A percentile compares a stretch with the other conserved stretches of the same genome.
Conservation (phyloP, 1,140 invertebrate genomes). For the Drosophila aff. region DNA sequence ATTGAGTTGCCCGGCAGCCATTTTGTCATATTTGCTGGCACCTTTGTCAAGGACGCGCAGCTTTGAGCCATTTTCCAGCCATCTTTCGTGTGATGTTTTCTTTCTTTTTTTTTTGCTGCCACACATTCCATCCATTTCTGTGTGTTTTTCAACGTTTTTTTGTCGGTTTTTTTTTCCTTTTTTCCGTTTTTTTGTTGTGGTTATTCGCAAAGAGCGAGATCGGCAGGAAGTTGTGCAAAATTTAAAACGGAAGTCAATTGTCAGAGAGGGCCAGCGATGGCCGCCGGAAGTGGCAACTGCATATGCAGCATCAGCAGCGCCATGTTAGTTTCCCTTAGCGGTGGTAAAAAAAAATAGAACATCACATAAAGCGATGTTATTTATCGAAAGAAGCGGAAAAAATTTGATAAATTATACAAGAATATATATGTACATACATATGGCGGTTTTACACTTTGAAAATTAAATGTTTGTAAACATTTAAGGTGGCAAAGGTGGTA, state of each 20-base stretch:
- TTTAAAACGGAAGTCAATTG: slow-evolving; percentile 83
- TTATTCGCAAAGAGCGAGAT: slow-evolving; percentile 40
- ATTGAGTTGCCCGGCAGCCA: slow-evolving; percentile 63
- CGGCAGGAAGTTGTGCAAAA: slow-evolving; percentile 77
- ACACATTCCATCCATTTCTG: slow-evolving; percentile 38
- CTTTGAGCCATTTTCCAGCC: slow-evolving; percentile 24
- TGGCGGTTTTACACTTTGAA: background rate
- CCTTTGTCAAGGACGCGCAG: slow-evolving; percentile 71
- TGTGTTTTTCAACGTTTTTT: slow-evolving; percentile 31
- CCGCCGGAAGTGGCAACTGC: slow-evolving; percentile 76
- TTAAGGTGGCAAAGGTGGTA: background rate
- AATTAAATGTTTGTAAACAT: background rate
- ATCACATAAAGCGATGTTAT: slow-evolving; percentile 1
- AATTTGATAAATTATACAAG: slow-evolving; percentile 8
- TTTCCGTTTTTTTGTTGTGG: slow-evolving; percentile 24
- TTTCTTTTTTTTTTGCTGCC: slow-evolving; percentile 8
- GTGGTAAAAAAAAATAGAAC: slow-evolving; percentile 2
- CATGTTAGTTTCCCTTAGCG: slow-evolving; percentile 60
- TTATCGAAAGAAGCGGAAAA: slow-evolving; percentile 9
- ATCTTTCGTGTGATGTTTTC: slow-evolving; percentile 18
- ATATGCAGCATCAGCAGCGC: slow-evolving; percentile 64
- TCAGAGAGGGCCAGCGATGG: slow-evolving; percentile 71
- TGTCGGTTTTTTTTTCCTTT: background rate
- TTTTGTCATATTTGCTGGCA: slow-evolving; percentile 64
- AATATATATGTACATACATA: slow-evolving; percentile 1